These are phyloP conservation scores for Epinephelus moara DNA, from an alignment of 2,113 vertebrate species.

Conservation along the genomic window DNA sequence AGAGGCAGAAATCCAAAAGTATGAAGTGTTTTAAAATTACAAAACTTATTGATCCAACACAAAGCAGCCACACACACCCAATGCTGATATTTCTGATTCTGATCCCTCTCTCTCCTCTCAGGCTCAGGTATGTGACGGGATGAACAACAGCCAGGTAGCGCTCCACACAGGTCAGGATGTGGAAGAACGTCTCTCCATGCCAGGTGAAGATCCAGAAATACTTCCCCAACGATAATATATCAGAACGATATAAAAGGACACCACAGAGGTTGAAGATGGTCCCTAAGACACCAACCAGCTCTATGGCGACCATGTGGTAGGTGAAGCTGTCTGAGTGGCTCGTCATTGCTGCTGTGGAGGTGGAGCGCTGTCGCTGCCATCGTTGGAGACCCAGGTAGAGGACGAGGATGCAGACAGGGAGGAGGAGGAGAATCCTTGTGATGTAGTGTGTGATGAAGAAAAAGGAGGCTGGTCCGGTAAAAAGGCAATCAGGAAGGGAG, in stretches of 20 bases:
- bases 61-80: neutral
- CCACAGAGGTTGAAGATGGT: neutral
- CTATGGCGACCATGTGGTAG: neutral
- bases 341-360: neutral
- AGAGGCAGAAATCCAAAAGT: neutral
- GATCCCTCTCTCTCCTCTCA: neutral
- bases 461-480: too few relatives aligned
- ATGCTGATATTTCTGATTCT: neutral
- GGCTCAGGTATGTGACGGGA: neutral
- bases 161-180: neutral
- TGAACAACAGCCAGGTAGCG: neutral
- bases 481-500: neutral
- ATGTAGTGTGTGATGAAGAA: too few relatives aligned
- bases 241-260: accelerated
- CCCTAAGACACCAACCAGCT: neutral
- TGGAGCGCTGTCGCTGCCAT: neutral
- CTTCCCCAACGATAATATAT: neutral
- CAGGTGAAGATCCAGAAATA: neutral
- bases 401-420: neutral
- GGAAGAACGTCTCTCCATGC: neutral
- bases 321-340: neutral
- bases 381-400: neutral
- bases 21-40: accelerated
- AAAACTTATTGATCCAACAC: too few relatives aligned
- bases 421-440: neutral